Evolutionary conservation across 2,888 invertebrate genomes (phyloP).

Genomic region (Tipula helvola): DNA sequence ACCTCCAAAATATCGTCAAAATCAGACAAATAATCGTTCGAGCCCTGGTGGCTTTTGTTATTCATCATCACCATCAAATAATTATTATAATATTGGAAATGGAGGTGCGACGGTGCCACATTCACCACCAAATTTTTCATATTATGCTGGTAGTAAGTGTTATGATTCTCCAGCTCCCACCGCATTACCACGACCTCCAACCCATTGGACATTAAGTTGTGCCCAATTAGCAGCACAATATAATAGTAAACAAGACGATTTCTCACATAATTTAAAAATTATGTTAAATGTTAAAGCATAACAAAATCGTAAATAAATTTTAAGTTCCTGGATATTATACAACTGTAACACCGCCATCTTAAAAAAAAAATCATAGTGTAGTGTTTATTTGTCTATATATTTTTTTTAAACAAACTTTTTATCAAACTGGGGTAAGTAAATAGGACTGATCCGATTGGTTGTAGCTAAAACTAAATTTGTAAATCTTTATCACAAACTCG

Average conservation of each 20-base stretch:
- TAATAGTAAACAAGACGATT: constrained; percentile 26
- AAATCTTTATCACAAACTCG: background rate
- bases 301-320: constrained; percentile 17
- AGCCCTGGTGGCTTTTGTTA: constrained; percentile 12
- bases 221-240: constrained; percentile 16
- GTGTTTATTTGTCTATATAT: background rate
- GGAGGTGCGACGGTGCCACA: constrained; percentile 12
- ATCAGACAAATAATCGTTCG: constrained; percentile 4
- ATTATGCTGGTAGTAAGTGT: constrained; percentile 65
- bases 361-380: background rate
- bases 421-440: background rate
- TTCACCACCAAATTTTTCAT: constrained; percentile 29
- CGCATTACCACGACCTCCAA: constrained; percentile 66
- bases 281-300: constrained; percentile 48
- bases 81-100: constrained; percentile 5
- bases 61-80: constrained; percentile 12
- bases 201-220: constrained; percentile 50
- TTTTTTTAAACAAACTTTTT: background rate
- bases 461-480: background rate
- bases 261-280: constrained; percentile 49
- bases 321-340: background rate
- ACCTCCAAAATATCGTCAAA: constrained; percentile 9
- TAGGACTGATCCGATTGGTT: background rate
- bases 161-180: constrained; percentile 69
- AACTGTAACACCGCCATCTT: background rate